Percentiles rank a stretch among this genome's conserved stretches.
Evolutionary conservation across 1,140 invertebrate genomes (phyloP).

Genomic region (Euborellia annulipes): DNA sequence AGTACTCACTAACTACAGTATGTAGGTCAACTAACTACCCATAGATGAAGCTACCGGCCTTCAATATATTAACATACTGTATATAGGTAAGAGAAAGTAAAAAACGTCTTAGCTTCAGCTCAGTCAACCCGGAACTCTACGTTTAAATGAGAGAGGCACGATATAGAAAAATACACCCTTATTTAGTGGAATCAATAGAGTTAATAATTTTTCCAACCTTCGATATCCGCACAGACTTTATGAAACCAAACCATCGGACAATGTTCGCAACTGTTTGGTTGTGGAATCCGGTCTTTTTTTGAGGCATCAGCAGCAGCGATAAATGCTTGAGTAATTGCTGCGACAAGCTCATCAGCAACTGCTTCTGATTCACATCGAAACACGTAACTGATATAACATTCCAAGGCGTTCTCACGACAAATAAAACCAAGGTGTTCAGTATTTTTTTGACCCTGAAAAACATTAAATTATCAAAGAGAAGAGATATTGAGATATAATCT

Average conservation of each 20-base stretch:
- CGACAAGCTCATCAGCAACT: constrained; percentile 60
- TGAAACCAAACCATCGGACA: constrained; percentile 95
- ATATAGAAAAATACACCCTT: no score
- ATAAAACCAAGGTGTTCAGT: constrained; percentile 88
- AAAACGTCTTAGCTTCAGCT: no score
- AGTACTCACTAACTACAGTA: no score
- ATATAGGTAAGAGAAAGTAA: no score
- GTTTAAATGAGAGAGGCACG: no score
- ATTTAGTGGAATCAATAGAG: no score
- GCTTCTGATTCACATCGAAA: constrained; percentile 79
- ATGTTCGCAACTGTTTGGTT: constrained; percentile 54
- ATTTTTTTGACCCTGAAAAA: constrained; percentile 49
- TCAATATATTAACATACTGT: no score
- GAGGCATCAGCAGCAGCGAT: constrained; percentile 41
- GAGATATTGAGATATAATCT: no score
- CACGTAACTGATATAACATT: constrained; percentile 66
- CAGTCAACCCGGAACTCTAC: no score
- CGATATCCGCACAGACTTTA: constrained; percentile 70
- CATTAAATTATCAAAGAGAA: no score
- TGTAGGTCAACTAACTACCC: no score
- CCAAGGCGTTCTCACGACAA: constrained; percentile 50
- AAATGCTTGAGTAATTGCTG: constrained; percentile 73
- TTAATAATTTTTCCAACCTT: constrained; percentile 40
- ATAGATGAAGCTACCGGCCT: no score
- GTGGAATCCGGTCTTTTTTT: constrained; percentile 34